Evolutionary conservation across 2,797 vertebrate species (phyloP).

Genomic region (Cossypha niveicapilla): DNA sequence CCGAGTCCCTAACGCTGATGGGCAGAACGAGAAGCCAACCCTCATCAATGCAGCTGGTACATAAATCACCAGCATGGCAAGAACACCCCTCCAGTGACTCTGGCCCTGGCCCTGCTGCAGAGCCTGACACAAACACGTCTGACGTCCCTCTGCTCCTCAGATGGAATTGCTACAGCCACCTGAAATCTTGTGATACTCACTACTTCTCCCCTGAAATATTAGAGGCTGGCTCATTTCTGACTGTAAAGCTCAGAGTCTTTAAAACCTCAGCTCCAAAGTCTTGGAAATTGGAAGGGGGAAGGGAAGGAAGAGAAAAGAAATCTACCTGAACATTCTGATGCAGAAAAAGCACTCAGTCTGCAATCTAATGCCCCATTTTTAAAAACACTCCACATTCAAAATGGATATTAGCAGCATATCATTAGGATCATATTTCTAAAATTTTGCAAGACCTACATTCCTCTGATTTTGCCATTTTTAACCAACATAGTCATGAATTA

Average conservation of each 20-base stretch:
- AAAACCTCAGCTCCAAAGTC: neutral
- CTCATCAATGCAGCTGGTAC: neutral
- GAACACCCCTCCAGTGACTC: neutral
- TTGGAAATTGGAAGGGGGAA: neutral
- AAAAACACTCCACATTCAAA: neutral
- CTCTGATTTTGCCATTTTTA: neutral
- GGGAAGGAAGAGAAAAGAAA: neutral
- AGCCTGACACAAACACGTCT: neutral
- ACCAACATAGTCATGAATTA: neutral
- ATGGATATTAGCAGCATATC: neutral
- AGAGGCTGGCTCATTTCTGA: neutral
- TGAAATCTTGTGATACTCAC: neutral
- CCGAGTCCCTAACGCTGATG: constrained; percentile 11
- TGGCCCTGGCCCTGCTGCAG: neutral
- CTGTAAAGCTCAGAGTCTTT: neutral
- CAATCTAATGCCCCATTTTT: neutral
- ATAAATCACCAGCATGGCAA: constrained; percentile 16
- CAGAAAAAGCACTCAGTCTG: neutral
- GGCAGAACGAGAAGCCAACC: constrained; percentile 32
- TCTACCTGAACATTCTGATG: neutral
- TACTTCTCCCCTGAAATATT: neutral
- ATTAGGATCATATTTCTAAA: neutral
- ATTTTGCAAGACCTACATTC: neutral
- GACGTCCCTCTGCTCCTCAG: neutral
- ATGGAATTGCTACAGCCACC: neutral